Conservation (phyloP, 1,140 invertebrate species). For the Drosophila tani region DNA sequence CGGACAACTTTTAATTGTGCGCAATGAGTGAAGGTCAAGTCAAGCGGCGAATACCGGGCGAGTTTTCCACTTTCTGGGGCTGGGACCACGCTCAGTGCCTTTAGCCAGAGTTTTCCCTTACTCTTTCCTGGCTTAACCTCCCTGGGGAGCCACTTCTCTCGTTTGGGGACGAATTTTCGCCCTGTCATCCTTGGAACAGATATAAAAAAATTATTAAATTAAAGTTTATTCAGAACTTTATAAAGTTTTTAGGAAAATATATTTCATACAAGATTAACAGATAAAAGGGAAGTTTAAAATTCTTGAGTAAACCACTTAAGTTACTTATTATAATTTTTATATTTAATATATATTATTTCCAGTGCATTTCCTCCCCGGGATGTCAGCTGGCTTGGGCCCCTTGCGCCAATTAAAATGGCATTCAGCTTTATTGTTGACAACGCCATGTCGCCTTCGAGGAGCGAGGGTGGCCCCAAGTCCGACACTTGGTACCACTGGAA, state of each 20-base stretch:
- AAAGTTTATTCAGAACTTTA: background rate
- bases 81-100: background rate
- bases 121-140: conserved; percentile 5
- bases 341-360: background rate
- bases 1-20: conserved; percentile 75
- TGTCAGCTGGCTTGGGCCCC: conserved; percentile 51
- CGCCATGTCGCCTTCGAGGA: conserved; percentile 20
- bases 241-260: background rate
- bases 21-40: conserved; percentile 62
- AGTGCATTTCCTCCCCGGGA: conserved; percentile 5
- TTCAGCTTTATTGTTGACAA: conserved; percentile 60
- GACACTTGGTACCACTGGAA: conserved; percentile 42
- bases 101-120: background rate
- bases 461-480: conserved; percentile 30
- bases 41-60: conserved; percentile 18
- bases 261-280: background rate
- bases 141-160: conserved; percentile 37
- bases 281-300: no score
- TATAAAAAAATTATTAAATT: background rate
- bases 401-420: conserved; percentile 78
- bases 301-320: no score
- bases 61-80: conserved; percentile 4
- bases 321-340: background rate
- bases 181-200: background rate
- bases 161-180: conserved; percentile 9